Evolutionary conservation across 2,888 invertebrate genomes (phyloP).

Genomic region (Crematogaster levior): DNA sequence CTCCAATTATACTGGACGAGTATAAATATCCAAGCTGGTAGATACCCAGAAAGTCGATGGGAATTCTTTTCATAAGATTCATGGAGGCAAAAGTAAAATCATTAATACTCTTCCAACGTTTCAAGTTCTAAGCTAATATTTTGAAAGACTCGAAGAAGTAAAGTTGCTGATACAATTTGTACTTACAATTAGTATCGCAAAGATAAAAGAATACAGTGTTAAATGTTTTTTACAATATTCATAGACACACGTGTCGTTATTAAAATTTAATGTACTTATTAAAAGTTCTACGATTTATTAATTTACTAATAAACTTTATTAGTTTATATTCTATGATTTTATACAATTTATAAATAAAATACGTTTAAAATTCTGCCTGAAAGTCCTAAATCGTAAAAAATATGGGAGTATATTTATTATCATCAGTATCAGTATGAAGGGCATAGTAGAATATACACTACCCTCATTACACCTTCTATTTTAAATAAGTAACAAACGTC

Average conservation of each 20-base stretch:
- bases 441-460: not conserved
- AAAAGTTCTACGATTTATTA: too few relatives aligned
- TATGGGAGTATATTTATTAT: not conserved
- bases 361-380: not conserved
- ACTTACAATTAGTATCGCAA: not conserved
- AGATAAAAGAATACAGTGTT: not conserved
- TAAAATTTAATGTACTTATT: not conserved
- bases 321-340: too few relatives aligned
- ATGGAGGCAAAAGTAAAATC: not conserved
- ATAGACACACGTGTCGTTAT: not conserved
- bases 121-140: not conserved
- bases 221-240: not conserved
- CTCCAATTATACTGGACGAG: not conserved
- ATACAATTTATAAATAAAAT: constrained; percentile 2
- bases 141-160: not conserved
- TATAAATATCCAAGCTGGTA: not conserved
- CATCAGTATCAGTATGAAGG: not conserved
- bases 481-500: constrained; percentile 29
- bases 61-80: constrained; percentile 10
- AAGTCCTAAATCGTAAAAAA: not conserved
- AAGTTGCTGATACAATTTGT: not conserved
- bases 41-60: not conserved
- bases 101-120: not conserved
- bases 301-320: too few relatives aligned
- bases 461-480: constrained; percentile 19